phyloP scores from a whole-genome alignment of 1,140 invertebrate genomes.

The Venustaconcha ellipsiformis region DNA sequence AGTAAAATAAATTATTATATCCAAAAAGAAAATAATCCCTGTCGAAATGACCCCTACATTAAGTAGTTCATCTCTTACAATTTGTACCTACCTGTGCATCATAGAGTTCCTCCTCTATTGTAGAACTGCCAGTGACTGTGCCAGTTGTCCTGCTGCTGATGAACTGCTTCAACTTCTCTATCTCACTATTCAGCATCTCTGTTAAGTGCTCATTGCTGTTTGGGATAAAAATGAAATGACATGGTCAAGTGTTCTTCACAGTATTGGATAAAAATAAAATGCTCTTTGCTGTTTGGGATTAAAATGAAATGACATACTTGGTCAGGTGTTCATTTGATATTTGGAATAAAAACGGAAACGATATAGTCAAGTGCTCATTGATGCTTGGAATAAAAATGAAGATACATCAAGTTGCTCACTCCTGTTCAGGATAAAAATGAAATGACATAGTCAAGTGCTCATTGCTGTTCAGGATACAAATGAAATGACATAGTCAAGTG shows the following conservation, averaged over 20 bases:
- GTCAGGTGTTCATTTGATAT: slow-evolving; percentile 40
- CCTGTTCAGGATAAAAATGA: slow-evolving; percentile 36
- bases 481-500: slow-evolving; percentile 45
- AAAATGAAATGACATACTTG: background rate
- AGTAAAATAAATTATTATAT: background rate
- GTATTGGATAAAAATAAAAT: slow-evolving; percentile 54
- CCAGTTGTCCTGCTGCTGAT: slow-evolving; percentile 56
- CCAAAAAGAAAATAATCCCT: background rate
- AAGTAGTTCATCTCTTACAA: background rate
- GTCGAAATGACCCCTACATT: background rate
- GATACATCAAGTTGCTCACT: slow-evolving; percentile 8
- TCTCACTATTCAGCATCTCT: slow-evolving; percentile 57
- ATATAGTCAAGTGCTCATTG: slow-evolving; percentile 38
- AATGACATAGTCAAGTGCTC: too few species aligned
- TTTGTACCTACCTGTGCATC: slow-evolving; percentile 56
- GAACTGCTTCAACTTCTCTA: slow-evolving; percentile 59
- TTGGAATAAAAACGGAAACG: slow-evolving; percentile 50
- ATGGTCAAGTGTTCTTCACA: slow-evolving; percentile 21
- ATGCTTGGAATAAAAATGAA: slow-evolving; percentile 31
- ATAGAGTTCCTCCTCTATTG: slow-evolving; percentile 63
- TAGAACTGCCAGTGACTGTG: slow-evolving; percentile 43
- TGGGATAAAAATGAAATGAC: slow-evolving; percentile 8
- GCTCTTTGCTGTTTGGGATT: slow-evolving; percentile 49
- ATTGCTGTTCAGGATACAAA: too few species aligned
- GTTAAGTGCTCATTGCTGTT: slow-evolving; percentile 59